Evolutionary conservation across 2,797 vertebrate species (phyloP).

Genomic region (Malurus leucopterus): DNA sequence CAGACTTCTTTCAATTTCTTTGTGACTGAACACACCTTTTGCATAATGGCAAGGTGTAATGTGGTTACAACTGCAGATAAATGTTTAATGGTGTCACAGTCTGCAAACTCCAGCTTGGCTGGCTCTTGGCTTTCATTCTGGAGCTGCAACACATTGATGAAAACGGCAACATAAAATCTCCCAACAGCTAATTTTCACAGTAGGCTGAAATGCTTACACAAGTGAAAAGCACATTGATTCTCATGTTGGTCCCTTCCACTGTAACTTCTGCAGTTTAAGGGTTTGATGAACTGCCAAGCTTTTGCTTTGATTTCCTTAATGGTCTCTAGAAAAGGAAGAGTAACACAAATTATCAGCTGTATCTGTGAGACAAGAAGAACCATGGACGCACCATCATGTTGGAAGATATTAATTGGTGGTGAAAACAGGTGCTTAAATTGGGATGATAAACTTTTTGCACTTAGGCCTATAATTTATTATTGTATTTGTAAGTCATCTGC

Average conservation of each 20-base stretch:
- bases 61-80: constrained; percentile 4
- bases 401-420: neutral
- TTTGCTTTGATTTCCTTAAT: constrained; percentile 22
- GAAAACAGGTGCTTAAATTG: neutral
- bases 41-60: neutral
- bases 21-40: no score
- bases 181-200: neutral
- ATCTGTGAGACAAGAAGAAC: neutral
- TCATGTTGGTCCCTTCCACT: neutral
- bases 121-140: neutral
- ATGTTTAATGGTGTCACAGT: neutral
- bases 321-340: neutral
- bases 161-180: neutral
- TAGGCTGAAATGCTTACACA: neutral
- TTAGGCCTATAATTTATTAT: neutral
- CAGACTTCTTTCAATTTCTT: constrained; percentile 15
- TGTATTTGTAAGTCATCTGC: neutral
- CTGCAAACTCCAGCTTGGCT: neutral
- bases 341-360: neutral
- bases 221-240: neutral
- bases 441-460: neutral
- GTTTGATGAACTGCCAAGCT: neutral
- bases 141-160: neutral
- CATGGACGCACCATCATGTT: neutral
- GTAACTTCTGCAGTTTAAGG: neutral